A percentile compares a stretch with the other conserved stretches of the same genome.
Evolutionary conservation across 2,797 vertebrate genomes (phyloP).

Genomic region (Mareca penelope): DNA sequence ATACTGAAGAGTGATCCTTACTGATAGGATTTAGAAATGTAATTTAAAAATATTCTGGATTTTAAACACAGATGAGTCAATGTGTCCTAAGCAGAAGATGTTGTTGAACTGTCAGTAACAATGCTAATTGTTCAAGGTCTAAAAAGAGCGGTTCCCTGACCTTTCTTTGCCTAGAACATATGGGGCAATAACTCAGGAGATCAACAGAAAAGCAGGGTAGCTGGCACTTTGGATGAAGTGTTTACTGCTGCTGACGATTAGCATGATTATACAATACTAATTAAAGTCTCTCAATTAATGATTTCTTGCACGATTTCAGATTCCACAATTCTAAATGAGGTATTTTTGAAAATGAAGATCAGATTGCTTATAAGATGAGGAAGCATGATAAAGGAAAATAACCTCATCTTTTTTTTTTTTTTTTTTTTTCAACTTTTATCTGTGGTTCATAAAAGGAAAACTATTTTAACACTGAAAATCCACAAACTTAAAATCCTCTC

Average conservation of each 20-base stretch:
- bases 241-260: background rate
- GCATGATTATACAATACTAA: background rate
- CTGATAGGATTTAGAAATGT: background rate
- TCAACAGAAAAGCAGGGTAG: background rate
- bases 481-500: conserved; percentile 23
- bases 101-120: background rate
- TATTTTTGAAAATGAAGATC: conserved; percentile 37
- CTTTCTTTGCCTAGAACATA: background rate
- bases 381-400: background rate
- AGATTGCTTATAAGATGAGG: conserved; percentile 1
- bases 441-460: conserved; percentile 49
- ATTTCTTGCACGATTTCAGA: conserved; percentile 20
- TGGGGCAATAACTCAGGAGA: background rate
- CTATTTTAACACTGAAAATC: conserved; percentile 21
- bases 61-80: background rate
- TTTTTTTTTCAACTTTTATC: conserved; percentile 43
- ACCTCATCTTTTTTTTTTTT: background rate
- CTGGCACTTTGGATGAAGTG: background rate
- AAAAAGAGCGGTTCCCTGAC: background rate
- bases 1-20: background rate
- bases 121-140: background rate
- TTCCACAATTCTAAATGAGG: conserved; percentile 15
- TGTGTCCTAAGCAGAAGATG: background rate
- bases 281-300: background rate
- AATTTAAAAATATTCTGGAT: background rate